Percentiles rank a stretch among this genome's conserved stretches.
Conservation (phyloP, 2,888 invertebrate genomes). For the Lasioglossum marginatum region DNA sequence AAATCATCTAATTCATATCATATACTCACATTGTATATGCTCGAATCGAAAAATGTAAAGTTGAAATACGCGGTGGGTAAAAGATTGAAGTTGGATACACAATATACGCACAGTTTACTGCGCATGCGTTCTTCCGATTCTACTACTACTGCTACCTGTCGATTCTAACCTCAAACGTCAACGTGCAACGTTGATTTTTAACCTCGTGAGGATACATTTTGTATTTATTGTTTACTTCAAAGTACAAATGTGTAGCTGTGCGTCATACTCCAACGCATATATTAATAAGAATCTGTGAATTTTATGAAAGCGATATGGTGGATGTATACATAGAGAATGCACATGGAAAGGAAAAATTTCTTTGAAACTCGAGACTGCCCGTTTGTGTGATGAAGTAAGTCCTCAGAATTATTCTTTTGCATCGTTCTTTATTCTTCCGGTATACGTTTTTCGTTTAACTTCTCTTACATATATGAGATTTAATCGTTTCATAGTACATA, state of each 20-base stretch:
- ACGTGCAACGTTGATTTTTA: conserved; percentile 70
- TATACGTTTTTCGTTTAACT: not conserved
- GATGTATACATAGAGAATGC: conserved; percentile 48
- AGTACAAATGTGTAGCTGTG: conserved; percentile 14
- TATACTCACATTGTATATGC: not conserved
- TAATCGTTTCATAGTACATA: too few relatives aligned
- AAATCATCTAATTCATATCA: not conserved
- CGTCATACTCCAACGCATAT: conserved; percentile 31
- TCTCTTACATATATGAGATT: not conserved
- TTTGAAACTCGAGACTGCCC: conserved; percentile 57
- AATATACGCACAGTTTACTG: conserved; percentile 44
- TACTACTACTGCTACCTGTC: conserved; percentile 78
- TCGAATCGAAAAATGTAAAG: conserved; percentile 1
- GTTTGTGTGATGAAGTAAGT: conserved; percentile 71
- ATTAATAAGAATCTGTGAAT: conserved; percentile 15
- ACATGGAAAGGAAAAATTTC: conserved; percentile 36
- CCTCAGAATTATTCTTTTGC: conserved; percentile 49
- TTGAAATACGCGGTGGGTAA: conserved; percentile 47
- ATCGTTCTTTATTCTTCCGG: conserved; percentile 6
- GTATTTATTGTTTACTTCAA: conserved; percentile 26
- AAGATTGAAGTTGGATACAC: conserved; percentile 43
- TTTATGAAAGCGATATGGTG: conserved; percentile 30
- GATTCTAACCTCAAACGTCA: conserved; percentile 82
- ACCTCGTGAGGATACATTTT: conserved; percentile 53
- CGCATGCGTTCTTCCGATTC: conserved; percentile 67